Conservation (phyloP, 2,888 invertebrate genomes). For the Nomada lathburiana region DNA sequence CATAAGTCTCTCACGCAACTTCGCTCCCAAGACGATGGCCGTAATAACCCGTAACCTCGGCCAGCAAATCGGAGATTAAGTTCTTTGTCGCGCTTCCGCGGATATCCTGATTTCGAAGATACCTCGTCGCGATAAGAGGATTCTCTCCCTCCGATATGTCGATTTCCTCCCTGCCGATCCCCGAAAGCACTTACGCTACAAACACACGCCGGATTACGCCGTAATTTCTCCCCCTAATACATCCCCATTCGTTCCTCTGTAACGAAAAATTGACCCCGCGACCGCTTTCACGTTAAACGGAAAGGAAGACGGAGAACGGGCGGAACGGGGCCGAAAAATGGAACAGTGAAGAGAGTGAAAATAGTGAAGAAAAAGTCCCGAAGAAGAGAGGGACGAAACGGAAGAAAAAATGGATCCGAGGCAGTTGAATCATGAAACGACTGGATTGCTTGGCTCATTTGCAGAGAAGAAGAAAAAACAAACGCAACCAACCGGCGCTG, state of each 20-base stretch:
- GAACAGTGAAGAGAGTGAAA: neutral
- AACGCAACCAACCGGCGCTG: constrained; percentile 19
- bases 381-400: neutral
- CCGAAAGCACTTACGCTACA: constrained; percentile 49
- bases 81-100: constrained; percentile 63
- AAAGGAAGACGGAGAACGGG: neutral
- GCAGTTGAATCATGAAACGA: constrained; percentile 28
- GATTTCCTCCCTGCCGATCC: constrained; percentile 43
- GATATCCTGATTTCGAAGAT: constrained; percentile 67
- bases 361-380: neutral
- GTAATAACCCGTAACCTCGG: constrained; percentile 46
- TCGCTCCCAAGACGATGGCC: constrained; percentile 3
- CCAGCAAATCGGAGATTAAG: constrained; percentile 61
- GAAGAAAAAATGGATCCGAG: constrained; percentile 2
- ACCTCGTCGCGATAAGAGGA: constrained; percentile 68
- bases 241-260: neutral
- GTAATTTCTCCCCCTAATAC: constrained; percentile 43
- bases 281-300: neutral
- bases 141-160: constrained; percentile 66
- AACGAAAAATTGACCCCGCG: neutral
- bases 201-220: constrained; percentile 62
- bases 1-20: constrained; percentile 13
- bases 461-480: neutral
- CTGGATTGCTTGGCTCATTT: constrained; percentile 51
- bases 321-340: neutral